Percentiles rank a stretch among this genome's conserved stretches.
These are phyloP conservation scores for Nesidiocoris tenuis DNA, from an alignment of 2,888 invertebrate genomes.

Conservation along the genomic window DNA sequence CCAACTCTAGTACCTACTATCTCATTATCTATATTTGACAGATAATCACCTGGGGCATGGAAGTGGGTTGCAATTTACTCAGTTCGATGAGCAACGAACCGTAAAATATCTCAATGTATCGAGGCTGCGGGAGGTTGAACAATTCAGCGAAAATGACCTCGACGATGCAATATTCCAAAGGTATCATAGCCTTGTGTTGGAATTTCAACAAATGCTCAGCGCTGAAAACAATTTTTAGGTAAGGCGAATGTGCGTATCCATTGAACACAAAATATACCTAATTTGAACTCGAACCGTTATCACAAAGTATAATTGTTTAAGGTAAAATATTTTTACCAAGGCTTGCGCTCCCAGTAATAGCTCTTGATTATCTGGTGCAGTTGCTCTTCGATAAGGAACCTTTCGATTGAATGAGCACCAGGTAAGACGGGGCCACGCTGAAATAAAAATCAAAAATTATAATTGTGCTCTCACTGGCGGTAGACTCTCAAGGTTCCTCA, in stretches of 20 bases:
- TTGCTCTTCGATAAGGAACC: conserved; percentile 97
- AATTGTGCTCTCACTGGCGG: no score
- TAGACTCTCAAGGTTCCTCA: no score
- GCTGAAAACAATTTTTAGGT: conserved; percentile 55
- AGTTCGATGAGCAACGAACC: conserved; percentile 94
- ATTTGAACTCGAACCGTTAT: no score
- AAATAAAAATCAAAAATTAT: conserved; percentile 16
- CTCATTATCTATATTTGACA: no score
- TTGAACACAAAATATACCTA: not conserved
- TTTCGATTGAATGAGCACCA: conserved; percentile 94
- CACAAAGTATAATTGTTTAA: not conserved
- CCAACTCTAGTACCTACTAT: no score
- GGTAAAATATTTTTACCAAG: no score
- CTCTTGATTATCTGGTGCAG: conserved; percentile 89
- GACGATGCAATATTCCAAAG: conserved; percentile 95
- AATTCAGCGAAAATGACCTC: conserved; percentile 95
- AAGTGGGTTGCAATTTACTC: conserved; percentile 93
- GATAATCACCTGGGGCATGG: conserved; percentile 80
- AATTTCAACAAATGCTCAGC: conserved; percentile 89
- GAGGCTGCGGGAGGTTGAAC: conserved; percentile 86
- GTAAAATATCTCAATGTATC: conserved; percentile 87
- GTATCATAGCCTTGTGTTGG: conserved; percentile 89
- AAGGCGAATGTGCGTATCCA: not conserved
- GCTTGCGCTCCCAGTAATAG: conserved; percentile 84
- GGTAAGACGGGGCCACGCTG: conserved; percentile 73